Evolutionary conservation across 2,888 invertebrate species (phyloP), one percentile per base, ranked within the genome.

Genomic region (Drosophila phalerata): DNA sequence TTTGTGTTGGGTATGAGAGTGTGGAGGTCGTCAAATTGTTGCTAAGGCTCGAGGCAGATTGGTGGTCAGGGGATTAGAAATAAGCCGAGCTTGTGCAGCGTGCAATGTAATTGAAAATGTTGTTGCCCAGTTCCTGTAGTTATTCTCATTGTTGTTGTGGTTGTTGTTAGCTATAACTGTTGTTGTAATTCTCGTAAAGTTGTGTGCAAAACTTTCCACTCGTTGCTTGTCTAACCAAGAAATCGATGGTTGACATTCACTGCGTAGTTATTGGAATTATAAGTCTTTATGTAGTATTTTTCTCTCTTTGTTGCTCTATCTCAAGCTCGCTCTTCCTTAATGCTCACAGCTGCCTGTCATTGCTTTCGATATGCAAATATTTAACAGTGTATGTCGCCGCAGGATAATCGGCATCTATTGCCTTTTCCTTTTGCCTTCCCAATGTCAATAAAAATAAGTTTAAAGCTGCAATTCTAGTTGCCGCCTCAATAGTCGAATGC

Each of bases 31-130:
- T 69, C 69, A 76, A 77, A 73, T 73, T 62, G 69, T 49, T 76
- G 51, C 22, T 43, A 22, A 43, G 61, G 17, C 66, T 37, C 15
- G 5, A 15, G 43, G 63, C 45, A 49, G 71, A 71, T 76, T 52
- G 77, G 30, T 53, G 66, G 64, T 66, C 73, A 51, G 64, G 48
- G 83, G 78, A 82, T 84, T 86, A 65, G 68, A 69, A 58, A 70
- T 73, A 84, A 84, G 81, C 67, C 45, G 42, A 10, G 47, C 38
- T 57, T 47, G 47, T 72, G 67, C 77, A 67, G 62, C 55, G 43
- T 68, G 77, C 71, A 81, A 75, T 66, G 73, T 81, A 79, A 85
- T 79, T 84, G 79, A 84, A 86, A 86, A 70, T 73, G 68, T 65
- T 69, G 62, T 66, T 64, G 64, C 38, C 47, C 19, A 42, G 32